These are phyloP conservation scores for Mormyrus proboscirostris DNA, from an alignment of 2,797 vertebrate genomes.

Conservation along the genomic window DNA sequence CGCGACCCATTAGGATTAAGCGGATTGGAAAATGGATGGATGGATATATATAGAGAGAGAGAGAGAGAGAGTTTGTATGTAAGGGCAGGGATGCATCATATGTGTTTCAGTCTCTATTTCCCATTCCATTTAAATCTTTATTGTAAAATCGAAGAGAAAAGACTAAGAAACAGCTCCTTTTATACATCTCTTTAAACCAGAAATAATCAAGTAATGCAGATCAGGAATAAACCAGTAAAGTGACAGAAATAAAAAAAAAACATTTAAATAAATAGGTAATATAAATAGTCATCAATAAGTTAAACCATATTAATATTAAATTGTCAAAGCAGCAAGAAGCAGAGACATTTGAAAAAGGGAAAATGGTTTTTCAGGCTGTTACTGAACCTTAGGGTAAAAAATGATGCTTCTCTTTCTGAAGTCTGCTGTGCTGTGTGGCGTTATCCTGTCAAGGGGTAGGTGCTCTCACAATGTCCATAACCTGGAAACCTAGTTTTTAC, in stretches of 20 bases:
- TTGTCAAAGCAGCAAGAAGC: constrained; percentile 48
- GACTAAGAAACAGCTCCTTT: constrained; percentile 40
- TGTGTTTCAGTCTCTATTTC: neutral
- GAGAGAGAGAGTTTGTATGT: neutral
- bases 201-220: constrained; percentile 36
- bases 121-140: constrained; percentile 32
- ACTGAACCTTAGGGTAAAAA: constrained; percentile 18
- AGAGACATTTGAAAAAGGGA: constrained; percentile 37
- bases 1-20: no score
- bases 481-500: neutral
- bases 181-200: constrained; percentile 42
- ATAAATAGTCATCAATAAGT: constrained; percentile 39
- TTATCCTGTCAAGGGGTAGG: neutral
- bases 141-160: constrained; percentile 51
- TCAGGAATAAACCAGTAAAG: constrained; percentile 38
- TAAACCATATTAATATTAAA: constrained; percentile 42
- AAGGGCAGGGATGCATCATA: neutral
- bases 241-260: constrained; percentile 31
- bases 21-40: no score
- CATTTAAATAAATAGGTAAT: constrained; percentile 34
- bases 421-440: constrained; percentile 6
- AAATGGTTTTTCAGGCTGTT: constrained; percentile 27
- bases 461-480: neutral
- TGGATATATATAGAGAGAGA: no score
- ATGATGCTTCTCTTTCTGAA: neutral